A percentile compares a stretch with the other conserved stretches of the same genome.
Evolutionary conservation across 2,113 vertebrate species (phyloP).

Genomic region (Chrysochloris asiatica): DNA sequence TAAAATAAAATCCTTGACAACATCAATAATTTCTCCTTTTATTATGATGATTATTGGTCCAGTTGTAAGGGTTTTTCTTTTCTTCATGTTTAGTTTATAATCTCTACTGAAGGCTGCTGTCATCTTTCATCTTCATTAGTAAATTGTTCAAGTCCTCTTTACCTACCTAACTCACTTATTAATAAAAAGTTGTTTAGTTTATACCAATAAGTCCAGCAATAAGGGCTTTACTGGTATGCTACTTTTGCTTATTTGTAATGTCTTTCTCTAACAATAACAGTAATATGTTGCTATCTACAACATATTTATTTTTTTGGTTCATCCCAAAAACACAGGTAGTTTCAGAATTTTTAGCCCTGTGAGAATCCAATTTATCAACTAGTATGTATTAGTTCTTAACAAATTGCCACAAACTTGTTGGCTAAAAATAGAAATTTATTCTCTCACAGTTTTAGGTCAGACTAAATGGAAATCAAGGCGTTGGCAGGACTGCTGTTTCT

Average conservation of each 20-base stretch:
- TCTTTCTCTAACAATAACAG: not conserved
- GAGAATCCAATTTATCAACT: not conserved
- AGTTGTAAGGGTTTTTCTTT: no score
- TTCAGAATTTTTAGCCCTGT: not conserved
- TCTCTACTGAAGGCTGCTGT: no score
- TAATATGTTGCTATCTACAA: not conserved
- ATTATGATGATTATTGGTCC: no score
- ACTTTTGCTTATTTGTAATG: not conserved
- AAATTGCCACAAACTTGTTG: not conserved
- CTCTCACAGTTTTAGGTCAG: not conserved
- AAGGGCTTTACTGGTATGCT: not conserved
- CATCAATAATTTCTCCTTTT: no score
- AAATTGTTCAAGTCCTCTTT: no score
- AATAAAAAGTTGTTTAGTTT: not conserved
- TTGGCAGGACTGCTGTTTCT: no score
- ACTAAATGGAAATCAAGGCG: not conserved
- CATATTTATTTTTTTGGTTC: not conserved
- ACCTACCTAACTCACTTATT: not conserved
- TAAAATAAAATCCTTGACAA: not conserved
- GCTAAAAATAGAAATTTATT: not conserved
- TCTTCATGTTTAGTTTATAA: no score
- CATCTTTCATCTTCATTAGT: no score
- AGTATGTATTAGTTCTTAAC: not conserved
- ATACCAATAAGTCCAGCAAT: not conserved
- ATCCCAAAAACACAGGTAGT: not conserved